Conservation (phyloP, 2,113 vertebrate species). For the Pygathrix nemaeus region DNA sequence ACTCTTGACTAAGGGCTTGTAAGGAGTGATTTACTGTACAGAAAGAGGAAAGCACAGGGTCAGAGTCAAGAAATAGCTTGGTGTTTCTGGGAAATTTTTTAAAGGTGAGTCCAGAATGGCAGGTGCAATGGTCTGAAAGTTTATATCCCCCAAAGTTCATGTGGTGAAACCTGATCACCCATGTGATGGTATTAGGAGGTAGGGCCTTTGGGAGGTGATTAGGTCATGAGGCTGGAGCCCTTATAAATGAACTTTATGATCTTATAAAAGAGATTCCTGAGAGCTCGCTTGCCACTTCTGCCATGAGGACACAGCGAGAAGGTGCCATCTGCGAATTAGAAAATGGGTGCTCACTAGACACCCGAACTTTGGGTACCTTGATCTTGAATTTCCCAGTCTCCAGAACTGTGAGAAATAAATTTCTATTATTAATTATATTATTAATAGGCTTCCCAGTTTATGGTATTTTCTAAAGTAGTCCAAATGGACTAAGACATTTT, state of each 20-base stretch:
- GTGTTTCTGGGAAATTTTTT: neutral
- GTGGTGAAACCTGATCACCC: neutral
- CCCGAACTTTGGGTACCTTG: neutral
- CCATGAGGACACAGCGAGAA: neutral
- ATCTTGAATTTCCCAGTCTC: neutral
- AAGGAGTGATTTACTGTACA: neutral
- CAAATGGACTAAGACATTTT: neutral
- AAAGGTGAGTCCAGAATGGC: neutral
- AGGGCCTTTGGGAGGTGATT: neutral
- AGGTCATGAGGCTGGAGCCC: neutral
- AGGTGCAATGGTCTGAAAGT: neutral
- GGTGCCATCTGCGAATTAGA: neutral
- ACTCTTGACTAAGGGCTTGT: neutral
- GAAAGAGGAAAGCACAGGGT: neutral
- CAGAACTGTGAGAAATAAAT: neutral
- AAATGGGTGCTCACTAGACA: neutral
- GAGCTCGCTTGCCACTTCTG: neutral
- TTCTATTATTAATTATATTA: neutral
- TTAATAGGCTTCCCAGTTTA: neutral
- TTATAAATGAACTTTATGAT: neutral
- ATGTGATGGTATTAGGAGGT: neutral
- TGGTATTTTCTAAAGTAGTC: neutral
- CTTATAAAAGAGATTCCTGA: neutral
- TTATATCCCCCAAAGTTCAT: neutral
- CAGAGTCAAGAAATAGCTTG: neutral